These are phyloP conservation scores for Oxytorus armatus DNA, from an alignment of 2,888 invertebrate genomes.

Conservation along the genomic window DNA sequence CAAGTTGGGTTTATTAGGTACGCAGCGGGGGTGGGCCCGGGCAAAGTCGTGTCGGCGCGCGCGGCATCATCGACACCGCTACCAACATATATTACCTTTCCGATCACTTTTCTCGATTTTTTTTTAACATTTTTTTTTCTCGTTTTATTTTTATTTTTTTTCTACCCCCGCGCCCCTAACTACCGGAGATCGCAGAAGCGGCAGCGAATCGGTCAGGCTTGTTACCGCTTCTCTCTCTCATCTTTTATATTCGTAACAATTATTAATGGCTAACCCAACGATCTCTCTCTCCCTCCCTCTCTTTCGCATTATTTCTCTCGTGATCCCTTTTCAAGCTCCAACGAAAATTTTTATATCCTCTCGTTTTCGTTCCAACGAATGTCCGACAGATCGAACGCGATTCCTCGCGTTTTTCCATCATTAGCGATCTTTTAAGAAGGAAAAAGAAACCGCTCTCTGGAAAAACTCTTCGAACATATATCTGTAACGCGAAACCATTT, in stretches of 20 bases:
- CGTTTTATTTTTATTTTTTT: conserved; percentile 21
- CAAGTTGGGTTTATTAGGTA: conserved; percentile 83
- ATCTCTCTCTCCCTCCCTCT: conserved; percentile 31
- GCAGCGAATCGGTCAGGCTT: conserved; percentile 82
- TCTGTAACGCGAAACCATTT: conserved; percentile 1
- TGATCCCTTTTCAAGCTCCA: conserved; percentile 22
- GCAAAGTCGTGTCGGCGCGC: conserved; percentile 56
- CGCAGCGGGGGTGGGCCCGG: conserved; percentile 83
- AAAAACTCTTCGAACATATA: no score
- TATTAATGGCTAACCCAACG: conserved; percentile 79
- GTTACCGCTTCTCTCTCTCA: conserved; percentile 73
- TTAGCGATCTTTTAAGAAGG: conserved; percentile 1
- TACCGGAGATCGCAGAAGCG: conserved; percentile 66
- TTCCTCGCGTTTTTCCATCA: not conserved
- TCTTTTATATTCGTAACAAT: conserved; percentile 79
- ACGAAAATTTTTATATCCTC: conserved; percentile 12
- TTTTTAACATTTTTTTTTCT: conserved; percentile 10
- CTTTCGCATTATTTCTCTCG: conserved; percentile 38
- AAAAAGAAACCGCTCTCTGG: not conserved
- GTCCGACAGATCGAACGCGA: not conserved
- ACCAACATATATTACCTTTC: conserved; percentile 64
- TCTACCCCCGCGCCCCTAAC: conserved; percentile 32
- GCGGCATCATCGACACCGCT: conserved; percentile 80
- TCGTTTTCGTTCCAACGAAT: conserved; percentile 24
- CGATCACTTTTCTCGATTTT: conserved; percentile 37